Evolutionary conservation across 2,888 invertebrate genomes (phyloP), one percentile per base, ranked within the genome.

Genomic region (Drosophila leonis): DNA sequence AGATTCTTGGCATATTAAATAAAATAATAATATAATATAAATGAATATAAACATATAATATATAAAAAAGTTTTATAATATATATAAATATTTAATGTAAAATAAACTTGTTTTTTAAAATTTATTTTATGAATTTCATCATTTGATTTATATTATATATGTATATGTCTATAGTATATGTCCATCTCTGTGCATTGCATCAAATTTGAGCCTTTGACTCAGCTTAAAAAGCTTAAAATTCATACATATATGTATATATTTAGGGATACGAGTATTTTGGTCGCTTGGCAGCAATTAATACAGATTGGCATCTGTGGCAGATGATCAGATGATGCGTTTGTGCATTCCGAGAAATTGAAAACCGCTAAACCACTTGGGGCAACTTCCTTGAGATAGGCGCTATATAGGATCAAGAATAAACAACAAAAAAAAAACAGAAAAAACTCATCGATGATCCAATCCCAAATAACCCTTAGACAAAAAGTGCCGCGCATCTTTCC

Each of bases 261-360:
- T 39, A 2, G 12, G 12, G 2, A 29, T 20, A 15, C 5, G 54
- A 10, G 33, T 18, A 29, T 44, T 42, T 42, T 41, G 20, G 35
- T 20, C 33, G 51, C 31, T 41, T 35, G 51, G 20, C 20, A 39
- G 46, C 44, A 24, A 52, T 52, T 63, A 63, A 72, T 72, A 63
- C 51, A 29, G 51, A 56, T 72, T 46, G 54, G 54, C 54, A 66
- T 33, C 48, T 31, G 44, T 46, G 27, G 27, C 27, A 46, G 46
- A 8, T 46, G 41, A 51, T 18, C 59, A 12, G 64, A 57, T 65
- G 71, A 80, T 81, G 81, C 65, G 81, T 61, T 49, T 51, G 4
- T 75, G 85, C 88, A 85, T 83, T 83, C 83, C 64, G 57, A 71
- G 83, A 83, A 83, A 65, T 68, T 44, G 44, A 18, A 44, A 66